phyloP scores from a whole-genome alignment of 2,113 vertebrate species.

The Syrmaticus mikado region DNA sequence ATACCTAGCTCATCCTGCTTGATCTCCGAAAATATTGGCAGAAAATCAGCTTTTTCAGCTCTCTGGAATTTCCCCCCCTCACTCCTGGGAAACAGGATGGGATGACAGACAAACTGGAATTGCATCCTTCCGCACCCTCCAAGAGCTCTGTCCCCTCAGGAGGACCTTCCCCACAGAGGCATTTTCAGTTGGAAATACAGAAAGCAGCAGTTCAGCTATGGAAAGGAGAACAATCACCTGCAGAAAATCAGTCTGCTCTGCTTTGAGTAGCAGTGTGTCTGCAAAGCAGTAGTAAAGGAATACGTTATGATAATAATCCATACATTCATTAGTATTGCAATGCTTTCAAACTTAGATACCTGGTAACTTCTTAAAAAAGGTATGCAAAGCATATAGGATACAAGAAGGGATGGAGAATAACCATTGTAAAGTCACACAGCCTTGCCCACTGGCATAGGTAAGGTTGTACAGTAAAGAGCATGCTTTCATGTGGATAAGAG shows the following conservation, averaged over 20 bases:
- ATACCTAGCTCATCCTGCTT: background rate
- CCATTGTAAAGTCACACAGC: background rate
- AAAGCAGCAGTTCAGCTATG: background rate
- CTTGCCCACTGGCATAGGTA: background rate
- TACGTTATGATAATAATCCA: accelerated
- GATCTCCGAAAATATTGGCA: constrained; percentile 1
- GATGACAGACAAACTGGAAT: background rate
- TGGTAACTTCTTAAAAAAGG: background rate
- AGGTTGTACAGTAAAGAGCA: background rate
- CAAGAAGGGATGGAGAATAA: background rate
- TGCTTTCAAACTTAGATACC: background rate
- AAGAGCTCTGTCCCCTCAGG: accelerated
- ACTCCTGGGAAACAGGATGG: background rate
- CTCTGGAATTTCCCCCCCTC: background rate
- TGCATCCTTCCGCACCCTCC: background rate
- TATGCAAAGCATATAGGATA: background rate
- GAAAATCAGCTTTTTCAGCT: constrained; percentile 24
- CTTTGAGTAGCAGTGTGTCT: background rate
- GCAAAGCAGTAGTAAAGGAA: background rate
- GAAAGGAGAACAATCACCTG: background rate
- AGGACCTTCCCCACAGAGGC: background rate
- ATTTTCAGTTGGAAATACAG: background rate
- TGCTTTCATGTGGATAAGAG: background rate
- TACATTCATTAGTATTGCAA: accelerated
- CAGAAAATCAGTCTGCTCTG: background rate